A percentile compares a stretch with the other conserved stretches of the same genome.
These are phyloP conservation scores for Polymixis flavicincta DNA, from an alignment of 2,888 invertebrate genomes.

Conservation along the genomic window DNA sequence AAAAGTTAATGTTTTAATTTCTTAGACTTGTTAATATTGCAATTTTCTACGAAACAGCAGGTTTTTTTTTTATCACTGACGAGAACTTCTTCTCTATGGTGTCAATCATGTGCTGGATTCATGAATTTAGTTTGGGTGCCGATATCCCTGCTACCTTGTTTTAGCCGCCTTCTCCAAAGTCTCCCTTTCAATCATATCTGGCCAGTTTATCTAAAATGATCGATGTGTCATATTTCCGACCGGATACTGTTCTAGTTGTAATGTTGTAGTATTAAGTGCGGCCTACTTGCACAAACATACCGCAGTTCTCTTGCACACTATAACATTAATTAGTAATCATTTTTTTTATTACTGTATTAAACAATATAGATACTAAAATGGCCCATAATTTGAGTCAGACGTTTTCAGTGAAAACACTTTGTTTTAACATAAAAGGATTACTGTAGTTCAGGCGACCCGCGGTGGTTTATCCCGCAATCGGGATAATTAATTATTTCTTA, in stretches of 20 bases:
- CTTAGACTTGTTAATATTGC: too few species aligned
- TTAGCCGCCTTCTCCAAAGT: neutral
- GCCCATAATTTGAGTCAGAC: slow-evolving; percentile 6
- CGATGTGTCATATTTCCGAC: neutral
- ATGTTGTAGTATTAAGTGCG: slow-evolving; percentile 3
- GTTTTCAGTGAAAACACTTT: neutral
- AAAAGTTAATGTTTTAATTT: too few species aligned
- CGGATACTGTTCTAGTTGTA: neutral
- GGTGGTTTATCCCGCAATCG: neutral
- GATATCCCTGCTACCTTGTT: too few species aligned
- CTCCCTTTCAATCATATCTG: neutral
- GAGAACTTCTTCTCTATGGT: too few species aligned
- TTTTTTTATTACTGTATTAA: neutral
- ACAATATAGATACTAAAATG: neutral
- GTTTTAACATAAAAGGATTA: neutral
- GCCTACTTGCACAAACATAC: neutral
- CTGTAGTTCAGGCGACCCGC: neutral
- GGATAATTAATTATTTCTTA: neutral
- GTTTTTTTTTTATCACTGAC: too few species aligned
- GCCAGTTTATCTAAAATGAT: neutral
- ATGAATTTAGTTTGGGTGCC: too few species aligned
- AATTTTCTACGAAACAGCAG: too few species aligned
- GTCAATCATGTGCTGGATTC: too few species aligned
- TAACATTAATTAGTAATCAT: neutral
- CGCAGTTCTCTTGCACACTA: neutral